Evolutionary conservation across 2,888 invertebrate genomes (phyloP).

Genomic region (Erpobdella octoculata): DNA sequence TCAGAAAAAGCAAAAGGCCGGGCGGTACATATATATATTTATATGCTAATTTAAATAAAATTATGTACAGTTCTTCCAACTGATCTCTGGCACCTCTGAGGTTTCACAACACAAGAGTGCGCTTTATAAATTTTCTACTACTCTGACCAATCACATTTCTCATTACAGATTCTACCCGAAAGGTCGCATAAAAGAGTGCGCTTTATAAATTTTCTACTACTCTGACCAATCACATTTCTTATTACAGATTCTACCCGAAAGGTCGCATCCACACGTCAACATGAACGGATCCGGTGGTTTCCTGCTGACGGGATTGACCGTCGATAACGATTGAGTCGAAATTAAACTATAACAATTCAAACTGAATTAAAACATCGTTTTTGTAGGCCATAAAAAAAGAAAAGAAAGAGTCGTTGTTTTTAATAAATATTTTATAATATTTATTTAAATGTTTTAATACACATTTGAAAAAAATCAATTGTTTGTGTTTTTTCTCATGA

Average conservation of each 20-base stretch:
- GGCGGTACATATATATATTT: too few species aligned
- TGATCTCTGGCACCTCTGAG: too few species aligned
- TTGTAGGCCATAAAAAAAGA: too few species aligned
- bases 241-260: conserved; percentile 51
- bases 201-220: too few species aligned
- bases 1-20: too few species aligned
- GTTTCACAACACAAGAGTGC: too few species aligned
- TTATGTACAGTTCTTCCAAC: neutral
- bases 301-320: conserved; percentile 65
- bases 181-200: too few species aligned
- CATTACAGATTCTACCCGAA: too few species aligned
- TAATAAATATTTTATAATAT: neutral
- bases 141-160: too few species aligned
- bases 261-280: conserved; percentile 88
- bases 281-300: conserved; percentile 85
- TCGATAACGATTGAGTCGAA: conserved; percentile 37
- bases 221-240: too few species aligned
- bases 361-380: neutral
- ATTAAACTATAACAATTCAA: neutral
- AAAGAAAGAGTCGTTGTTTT: neutral
- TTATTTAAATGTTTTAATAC: neutral
- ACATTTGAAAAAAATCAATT: neutral
- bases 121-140: too few species aligned
- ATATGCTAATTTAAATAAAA: too few species aligned
- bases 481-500: neutral